Conservation (phyloP, 2,797 vertebrate genomes). For the Rhabdomys pumilio region DNA sequence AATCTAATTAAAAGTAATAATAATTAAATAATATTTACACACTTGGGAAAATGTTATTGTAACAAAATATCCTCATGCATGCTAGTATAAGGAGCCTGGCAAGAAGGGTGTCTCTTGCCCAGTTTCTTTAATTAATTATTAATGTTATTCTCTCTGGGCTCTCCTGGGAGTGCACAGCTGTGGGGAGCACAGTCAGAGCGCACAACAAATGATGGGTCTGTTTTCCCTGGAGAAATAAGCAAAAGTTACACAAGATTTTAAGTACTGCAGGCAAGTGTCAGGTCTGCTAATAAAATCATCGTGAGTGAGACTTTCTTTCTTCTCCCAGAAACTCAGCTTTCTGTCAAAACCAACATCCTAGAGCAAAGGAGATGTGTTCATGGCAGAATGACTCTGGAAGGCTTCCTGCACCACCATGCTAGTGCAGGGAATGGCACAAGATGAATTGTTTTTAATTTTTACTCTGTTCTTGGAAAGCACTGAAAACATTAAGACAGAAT, state of each 20-base stretch:
- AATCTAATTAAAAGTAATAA: conserved; percentile 64
- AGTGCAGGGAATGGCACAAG: not conserved
- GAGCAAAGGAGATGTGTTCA: not conserved
- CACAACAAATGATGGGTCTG: conserved; percentile 67
- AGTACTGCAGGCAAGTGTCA: conserved; percentile 21
- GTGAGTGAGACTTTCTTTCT: not conserved
- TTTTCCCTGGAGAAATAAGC: conserved; percentile 72
- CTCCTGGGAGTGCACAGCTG: conserved; percentile 57
- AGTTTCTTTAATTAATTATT: conserved; percentile 73
- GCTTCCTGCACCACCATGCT: conserved; percentile 46
- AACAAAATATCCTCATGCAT: not conserved
- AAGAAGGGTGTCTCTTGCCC: conserved; percentile 62
- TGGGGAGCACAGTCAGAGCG: conserved; percentile 53
- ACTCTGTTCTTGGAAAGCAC: conserved; percentile 42
- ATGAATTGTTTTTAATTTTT: conserved; percentile 50
- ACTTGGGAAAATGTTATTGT: conserved; percentile 53
- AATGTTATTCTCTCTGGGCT: not conserved
- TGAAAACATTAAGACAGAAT: conserved; percentile 40
- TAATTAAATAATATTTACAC: conserved; percentile 61
- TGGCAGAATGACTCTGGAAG: conserved; percentile 32
- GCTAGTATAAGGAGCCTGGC: not conserved
- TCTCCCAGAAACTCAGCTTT: conserved; percentile 27
- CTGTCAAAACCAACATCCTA: not conserved
- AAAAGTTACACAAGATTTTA: conserved; percentile 59
- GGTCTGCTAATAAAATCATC: conserved; percentile 1